These are phyloP conservation scores for Nemoura dubitans DNA, from an alignment of 2,888 invertebrate species.

Conservation along the genomic window DNA sequence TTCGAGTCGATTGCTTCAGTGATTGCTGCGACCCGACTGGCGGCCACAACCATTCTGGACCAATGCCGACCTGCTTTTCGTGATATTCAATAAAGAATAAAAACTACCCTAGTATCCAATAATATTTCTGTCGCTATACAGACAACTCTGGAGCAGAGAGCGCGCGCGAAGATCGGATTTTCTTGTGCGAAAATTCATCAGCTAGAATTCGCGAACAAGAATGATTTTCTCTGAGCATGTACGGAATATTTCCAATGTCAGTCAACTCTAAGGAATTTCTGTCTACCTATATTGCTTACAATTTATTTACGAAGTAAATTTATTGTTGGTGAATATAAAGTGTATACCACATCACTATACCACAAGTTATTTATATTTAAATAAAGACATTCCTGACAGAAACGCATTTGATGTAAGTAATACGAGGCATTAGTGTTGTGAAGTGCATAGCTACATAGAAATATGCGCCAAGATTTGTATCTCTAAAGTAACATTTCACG, in stretches of 20 bases:
- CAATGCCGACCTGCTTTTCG: neutral
- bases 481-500: neutral
- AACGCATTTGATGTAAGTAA: neutral
- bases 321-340: neutral
- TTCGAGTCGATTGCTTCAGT: neutral
- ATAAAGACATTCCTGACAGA: neutral
- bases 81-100: neutral
- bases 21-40: neutral
- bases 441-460: neutral
- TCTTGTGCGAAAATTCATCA: neutral
- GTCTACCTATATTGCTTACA: neutral
- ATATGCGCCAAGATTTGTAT: neutral
- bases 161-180: neutral
- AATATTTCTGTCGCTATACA: neutral
- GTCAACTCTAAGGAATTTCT: neutral
- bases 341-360: neutral
- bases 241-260: no score
- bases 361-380: neutral
- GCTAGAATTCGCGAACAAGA: neutral
- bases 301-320: neutral
- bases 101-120: neutral
- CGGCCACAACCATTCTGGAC: neutral
- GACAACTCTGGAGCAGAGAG: neutral
- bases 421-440: neutral
- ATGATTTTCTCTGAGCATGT: no score